Conservation (phyloP, 2,888 invertebrate species). For the Nomada goodeniana region DNA sequence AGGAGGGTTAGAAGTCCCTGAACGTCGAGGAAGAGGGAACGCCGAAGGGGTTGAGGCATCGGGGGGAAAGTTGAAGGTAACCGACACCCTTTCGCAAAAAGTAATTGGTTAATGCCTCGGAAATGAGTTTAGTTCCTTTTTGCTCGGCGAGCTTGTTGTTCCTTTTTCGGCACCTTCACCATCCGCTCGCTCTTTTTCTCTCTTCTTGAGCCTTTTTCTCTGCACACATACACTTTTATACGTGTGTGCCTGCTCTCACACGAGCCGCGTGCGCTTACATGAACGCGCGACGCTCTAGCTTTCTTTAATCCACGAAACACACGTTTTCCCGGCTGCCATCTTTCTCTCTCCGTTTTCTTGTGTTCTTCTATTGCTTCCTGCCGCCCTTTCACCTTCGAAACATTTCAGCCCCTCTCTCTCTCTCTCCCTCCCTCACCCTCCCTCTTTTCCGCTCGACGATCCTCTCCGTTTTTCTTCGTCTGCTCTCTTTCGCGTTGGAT, state of each 20-base stretch:
- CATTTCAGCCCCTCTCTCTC: constrained; percentile 22
- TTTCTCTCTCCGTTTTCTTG: constrained; percentile 21
- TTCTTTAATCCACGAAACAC: constrained; percentile 18
- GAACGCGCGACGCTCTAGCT: constrained; percentile 30
- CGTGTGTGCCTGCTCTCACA: background rate
- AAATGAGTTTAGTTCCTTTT: constrained; percentile 84
- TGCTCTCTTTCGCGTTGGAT: background rate
- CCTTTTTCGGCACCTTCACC: constrained; percentile 72
- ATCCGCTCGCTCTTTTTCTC: constrained; percentile 57
- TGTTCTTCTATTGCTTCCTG: constrained; percentile 49
- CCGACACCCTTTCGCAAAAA: constrained; percentile 83
- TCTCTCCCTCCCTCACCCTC: constrained; percentile 23
- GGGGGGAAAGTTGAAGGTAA: constrained; percentile 78
- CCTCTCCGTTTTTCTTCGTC: constrained; percentile 31
- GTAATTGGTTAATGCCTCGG: constrained; percentile 84
- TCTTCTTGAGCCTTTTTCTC: constrained; percentile 61
- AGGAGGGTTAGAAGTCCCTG: constrained; percentile 56
- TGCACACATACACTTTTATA: constrained; percentile 29
- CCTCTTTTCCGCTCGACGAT: constrained; percentile 15
- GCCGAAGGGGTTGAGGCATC: constrained; percentile 47
- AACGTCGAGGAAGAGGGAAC: constrained; percentile 43
- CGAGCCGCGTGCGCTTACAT: constrained; percentile 25
- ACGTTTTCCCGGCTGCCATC: constrained; percentile 16
- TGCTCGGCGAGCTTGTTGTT: constrained; percentile 71
- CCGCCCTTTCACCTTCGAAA: constrained; percentile 60